Base-by-base conservation (phyloP, 2,113 vertebrate genomes). In the Sprattus sprattus region DNA sequence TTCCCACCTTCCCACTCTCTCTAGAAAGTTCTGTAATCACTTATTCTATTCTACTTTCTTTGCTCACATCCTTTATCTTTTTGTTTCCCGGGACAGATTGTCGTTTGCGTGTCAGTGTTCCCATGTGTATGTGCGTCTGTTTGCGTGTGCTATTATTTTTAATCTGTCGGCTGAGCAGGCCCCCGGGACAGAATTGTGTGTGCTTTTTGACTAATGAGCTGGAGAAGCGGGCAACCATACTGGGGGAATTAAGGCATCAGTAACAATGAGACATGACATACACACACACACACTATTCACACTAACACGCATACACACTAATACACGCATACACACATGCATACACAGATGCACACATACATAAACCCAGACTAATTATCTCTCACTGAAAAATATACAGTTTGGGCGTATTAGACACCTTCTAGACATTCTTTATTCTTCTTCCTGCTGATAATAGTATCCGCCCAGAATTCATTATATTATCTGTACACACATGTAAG, bases 141-240 rank as follows among this genome's bases (percentile, higher is more conserved):
- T 15, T 71, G 64, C 25, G 25, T 71, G 64, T 71, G 64, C 64
- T 71, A 71, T 71, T 71, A 71, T 71, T 71, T 71, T 71, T 71
- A 71, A 71, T 71, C 64, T 71, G 64, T 71, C 64, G 13, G 32
- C 64, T 71, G 64, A 25, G n/a, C 64, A 83, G 87, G 90, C 86
- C 88, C 91, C 89, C 90, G 86, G 89, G 91, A 92, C 92, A 86
- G 88, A 86, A 84, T 89, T 88, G 54, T 60, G 82, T 64, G 88
- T 89, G 91, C 86, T 87, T 91, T 91, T 89, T 93, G 92, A 93
- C 93, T 93, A 92, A 93, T 92, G 92, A 95, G 91, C 91, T 60
- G 83, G 45, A 45, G 87, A 84, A 83, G 20, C 13, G 64, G 47
- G 82, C 86, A 91, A 90, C 90, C 86, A 82, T 89, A 90, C 88